These are phyloP conservation scores for Hemiscyllium ocellatum DNA, from an alignment of 2,113 vertebrate species.

Conservation along the genomic window DNA sequence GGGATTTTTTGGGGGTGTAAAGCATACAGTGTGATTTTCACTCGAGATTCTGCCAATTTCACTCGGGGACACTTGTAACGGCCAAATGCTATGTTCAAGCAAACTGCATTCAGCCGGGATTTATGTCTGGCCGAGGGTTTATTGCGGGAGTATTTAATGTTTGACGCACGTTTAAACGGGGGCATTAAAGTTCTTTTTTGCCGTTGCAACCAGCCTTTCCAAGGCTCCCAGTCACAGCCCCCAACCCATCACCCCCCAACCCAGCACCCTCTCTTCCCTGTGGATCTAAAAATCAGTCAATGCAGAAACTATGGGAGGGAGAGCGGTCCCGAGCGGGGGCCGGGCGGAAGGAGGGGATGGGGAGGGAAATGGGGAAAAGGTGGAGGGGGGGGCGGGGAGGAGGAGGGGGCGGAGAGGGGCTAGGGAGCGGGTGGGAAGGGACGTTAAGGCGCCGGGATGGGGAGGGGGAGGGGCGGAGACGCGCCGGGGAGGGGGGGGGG, in stretches of 20 bases:
- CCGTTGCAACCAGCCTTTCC: slow-evolving; percentile 26
- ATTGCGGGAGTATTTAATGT: no score
- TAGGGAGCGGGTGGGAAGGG: no score
- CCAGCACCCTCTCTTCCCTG: no score
- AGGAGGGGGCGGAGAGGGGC: no score
- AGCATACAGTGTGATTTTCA: neutral
- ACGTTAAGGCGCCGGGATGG: no score
- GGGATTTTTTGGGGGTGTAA: neutral
- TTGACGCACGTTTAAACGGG: neutral
- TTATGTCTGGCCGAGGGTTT: neutral
- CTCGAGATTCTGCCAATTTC: neutral
- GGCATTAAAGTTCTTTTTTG: slow-evolving; percentile 36
- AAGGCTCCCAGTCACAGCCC: no score
- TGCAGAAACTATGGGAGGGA: neutral
- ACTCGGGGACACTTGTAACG: neutral
- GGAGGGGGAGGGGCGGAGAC: no score
- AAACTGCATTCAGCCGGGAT: neutral
- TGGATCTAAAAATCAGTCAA: neutral
- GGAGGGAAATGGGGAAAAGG: no score
- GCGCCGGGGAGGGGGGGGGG: no score
- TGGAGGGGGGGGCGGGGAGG: no score
- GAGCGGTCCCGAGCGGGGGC: neutral
- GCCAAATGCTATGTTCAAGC: neutral
- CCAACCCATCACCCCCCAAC: no score
- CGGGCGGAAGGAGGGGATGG: no score